Evolutionary conservation across 2,888 invertebrate species (phyloP).

Genomic region (Phragmatobia fuliginosa): DNA sequence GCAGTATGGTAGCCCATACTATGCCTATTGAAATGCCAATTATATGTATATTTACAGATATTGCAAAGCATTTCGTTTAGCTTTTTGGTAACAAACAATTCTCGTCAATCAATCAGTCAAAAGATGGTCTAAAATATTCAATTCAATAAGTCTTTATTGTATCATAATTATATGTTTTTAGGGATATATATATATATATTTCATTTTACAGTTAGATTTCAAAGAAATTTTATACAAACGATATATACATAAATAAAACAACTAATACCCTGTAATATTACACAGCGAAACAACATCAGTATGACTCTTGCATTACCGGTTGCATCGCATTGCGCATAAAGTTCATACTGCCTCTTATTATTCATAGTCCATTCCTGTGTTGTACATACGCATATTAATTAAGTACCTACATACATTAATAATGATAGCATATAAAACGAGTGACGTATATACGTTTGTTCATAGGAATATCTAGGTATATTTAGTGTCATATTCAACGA

Average conservation of each 20-base stretch:
- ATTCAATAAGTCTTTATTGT: no score
- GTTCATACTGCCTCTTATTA: constrained; percentile 42
- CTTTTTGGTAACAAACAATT: no score
- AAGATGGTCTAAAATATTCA: background rate
- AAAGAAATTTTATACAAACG: no score
- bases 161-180: no score
- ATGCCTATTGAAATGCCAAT: no score
- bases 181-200: no score
- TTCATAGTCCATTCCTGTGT: constrained; percentile 43
- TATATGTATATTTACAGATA: background rate
- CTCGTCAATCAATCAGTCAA: background rate
- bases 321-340: constrained; percentile 26
- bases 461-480: constrained; percentile 19
- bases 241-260: background rate
- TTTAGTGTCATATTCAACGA: background rate
- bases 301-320: constrained; percentile 7
- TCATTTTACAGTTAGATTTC: no score
- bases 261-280: background rate
- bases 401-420: constrained; percentile 34
- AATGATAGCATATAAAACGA: constrained; percentile 39
- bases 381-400: constrained; percentile 47
- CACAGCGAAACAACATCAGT: constrained; percentile 1
- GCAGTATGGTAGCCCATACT: no score
- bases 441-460: constrained; percentile 24
- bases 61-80: no score